Conservation (phyloP, 1,140 invertebrate species). For the Micrasema longulum region DNA sequence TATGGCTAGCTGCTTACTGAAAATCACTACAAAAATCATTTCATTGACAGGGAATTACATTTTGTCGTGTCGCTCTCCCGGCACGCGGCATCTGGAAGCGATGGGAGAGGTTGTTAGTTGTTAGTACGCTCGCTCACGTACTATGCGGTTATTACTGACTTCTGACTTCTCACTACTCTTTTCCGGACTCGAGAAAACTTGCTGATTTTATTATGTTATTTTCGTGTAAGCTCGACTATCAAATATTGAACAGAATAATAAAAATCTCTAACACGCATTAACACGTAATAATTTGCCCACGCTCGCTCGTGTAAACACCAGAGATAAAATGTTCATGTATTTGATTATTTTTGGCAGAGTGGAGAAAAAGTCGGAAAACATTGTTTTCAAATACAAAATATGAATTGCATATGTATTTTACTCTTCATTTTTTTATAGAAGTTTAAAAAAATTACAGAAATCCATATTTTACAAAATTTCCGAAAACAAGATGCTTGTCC, state of each 20-base stretch:
- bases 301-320: neutral
- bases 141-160: too few relatives aligned
- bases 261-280: conserved; percentile 29
- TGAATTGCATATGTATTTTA: too few relatives aligned
- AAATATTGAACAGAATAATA: conserved; percentile 31
- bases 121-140: too few relatives aligned
- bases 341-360: conserved; percentile 9
- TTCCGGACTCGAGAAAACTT: neutral
- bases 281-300: conserved; percentile 26
- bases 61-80: neutral
- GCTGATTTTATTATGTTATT: conserved; percentile 24
- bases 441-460: too few relatives aligned
- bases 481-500: too few relatives aligned
- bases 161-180: too few relatives aligned
- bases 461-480: too few relatives aligned
- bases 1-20: neutral
- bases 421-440: too few relatives aligned
- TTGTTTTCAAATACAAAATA: too few relatives aligned
- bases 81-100: neutral
- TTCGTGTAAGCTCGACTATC: conserved; percentile 1
- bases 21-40: neutral
- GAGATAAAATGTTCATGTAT: conserved; percentile 16
- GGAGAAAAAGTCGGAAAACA: conserved; percentile 9
- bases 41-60: neutral
- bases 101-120: too few relatives aligned